Conservation (phyloP, 2,888 invertebrate species). For the Camptogramma bilineatum region DNA sequence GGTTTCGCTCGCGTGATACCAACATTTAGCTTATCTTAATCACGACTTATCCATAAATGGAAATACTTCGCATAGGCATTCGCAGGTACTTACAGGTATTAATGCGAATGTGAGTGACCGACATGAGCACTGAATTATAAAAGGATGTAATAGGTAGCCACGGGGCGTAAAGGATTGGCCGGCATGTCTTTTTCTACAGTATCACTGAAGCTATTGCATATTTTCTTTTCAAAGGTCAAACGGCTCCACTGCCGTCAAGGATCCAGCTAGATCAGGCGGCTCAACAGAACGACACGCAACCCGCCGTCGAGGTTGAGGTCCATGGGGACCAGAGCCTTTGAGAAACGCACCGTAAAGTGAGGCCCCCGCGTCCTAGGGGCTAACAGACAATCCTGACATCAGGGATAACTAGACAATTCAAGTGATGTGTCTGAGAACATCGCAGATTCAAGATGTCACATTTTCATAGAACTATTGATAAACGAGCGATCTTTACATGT, state of each 20-base stretch:
- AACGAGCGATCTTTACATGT: not conserved
- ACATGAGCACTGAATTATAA: too few species aligned
- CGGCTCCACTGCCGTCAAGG: constrained; percentile 78
- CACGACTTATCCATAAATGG: too few species aligned
- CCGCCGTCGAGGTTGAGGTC: constrained; percentile 70
- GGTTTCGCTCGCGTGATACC: too few species aligned
- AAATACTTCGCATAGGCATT: too few species aligned
- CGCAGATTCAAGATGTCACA: not conserved
- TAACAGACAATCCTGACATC: constrained; percentile 6
- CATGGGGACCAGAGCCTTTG: constrained; percentile 70
- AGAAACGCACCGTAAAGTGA: constrained; percentile 46
- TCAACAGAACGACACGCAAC: constrained; percentile 54
- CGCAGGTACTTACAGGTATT: too few species aligned
- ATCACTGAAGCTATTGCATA: not conserved
- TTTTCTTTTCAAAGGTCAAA: constrained; percentile 69
- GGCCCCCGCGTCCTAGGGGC: constrained; percentile 5
- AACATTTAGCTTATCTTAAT: too few species aligned
- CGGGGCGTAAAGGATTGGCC: too few species aligned
- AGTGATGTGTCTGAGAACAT: constrained; percentile 3
- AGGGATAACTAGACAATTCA: constrained; percentile 6
- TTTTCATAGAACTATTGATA: not conserved
- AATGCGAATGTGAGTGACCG: too few species aligned
- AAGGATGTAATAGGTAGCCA: too few species aligned
- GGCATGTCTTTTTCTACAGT: too few species aligned
- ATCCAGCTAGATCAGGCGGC: constrained; percentile 62